Conservation (phyloP, 2,888 invertebrate genomes). For the Rhagophthalmus giganteus region DNA sequence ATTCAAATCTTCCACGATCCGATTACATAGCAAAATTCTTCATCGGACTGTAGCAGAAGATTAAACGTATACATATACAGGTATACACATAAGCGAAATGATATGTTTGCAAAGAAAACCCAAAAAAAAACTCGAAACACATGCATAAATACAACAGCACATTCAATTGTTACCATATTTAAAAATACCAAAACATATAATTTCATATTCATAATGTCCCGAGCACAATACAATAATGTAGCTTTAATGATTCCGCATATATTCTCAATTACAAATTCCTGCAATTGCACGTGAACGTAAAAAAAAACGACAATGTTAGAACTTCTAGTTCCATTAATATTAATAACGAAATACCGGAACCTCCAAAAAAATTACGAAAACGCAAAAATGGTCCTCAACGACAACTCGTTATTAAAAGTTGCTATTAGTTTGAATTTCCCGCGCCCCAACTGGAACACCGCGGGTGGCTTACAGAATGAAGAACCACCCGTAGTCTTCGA, state of each 20-base stretch:
- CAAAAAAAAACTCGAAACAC: conserved; percentile 27
- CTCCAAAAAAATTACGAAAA: neutral
- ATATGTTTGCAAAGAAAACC: conserved; percentile 25
- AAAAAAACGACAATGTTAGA: too few species aligned
- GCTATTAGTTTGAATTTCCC: conserved; percentile 42
- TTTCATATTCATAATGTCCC: conserved; percentile 54
- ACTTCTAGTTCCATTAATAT: conserved; percentile 15
- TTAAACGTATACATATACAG: conserved; percentile 6
- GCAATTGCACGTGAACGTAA: conserved; percentile 17
- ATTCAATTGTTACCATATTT: conserved; percentile 52
- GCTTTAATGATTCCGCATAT: conserved; percentile 41
- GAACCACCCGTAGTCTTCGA: conserved; percentile 50
- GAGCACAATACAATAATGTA: conserved; percentile 47
- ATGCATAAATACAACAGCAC: conserved; percentile 46
- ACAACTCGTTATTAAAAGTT: conserved; percentile 28
- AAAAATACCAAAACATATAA: conserved; percentile 51
- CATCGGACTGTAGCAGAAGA: conserved; percentile 7
- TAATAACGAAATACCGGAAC: conserved; percentile 3
- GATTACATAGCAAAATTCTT: too few species aligned
- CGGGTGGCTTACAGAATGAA: conserved; percentile 46
- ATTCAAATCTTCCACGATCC: too few species aligned
- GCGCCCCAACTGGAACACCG: conserved; percentile 38
- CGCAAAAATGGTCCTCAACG: neutral
- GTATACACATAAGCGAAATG: conserved; percentile 22
- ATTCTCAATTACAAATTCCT: conserved; percentile 35